Evolutionary conservation across 2,797 vertebrate species (phyloP).

Genomic region (Spheniscus humboldti): DNA sequence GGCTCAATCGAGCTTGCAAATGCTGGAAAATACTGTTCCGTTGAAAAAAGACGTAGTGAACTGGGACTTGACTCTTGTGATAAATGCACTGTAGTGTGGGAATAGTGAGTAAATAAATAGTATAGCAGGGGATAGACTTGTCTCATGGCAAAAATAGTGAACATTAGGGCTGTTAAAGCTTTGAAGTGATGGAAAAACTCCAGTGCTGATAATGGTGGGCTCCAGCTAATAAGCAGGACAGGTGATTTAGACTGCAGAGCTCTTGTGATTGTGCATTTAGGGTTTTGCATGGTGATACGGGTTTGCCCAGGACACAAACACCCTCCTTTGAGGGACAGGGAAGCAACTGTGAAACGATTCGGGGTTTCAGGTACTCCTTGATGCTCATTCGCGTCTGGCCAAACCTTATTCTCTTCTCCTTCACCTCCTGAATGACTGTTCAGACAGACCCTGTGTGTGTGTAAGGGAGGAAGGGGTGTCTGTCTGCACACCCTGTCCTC

Average conservation of each 20-base stretch:
- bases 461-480: neutral
- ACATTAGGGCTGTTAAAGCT: neutral
- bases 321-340: neutral
- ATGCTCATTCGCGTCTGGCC: accelerated
- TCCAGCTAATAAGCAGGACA: neutral
- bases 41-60: neutral
- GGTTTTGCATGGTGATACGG: accelerated
- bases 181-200: neutral
- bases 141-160: neutral
- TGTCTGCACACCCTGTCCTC: neutral
- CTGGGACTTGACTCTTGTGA: neutral
- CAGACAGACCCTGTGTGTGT: neutral
- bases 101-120: neutral
- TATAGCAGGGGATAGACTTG: neutral
- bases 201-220: neutral
- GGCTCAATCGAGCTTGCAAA: neutral
- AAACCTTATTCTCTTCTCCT: neutral
- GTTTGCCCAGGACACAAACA: neutral
- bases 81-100: neutral
- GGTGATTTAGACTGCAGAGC: neutral
- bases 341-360: accelerated
- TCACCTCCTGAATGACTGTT: neutral
- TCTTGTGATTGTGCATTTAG: neutral
- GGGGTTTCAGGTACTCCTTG: neutral
- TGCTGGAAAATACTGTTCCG: neutral